Evolutionary conservation across 2,797 vertebrate genomes (phyloP).

Genomic region (Periophthalmus magnuspinnatus): DNA sequence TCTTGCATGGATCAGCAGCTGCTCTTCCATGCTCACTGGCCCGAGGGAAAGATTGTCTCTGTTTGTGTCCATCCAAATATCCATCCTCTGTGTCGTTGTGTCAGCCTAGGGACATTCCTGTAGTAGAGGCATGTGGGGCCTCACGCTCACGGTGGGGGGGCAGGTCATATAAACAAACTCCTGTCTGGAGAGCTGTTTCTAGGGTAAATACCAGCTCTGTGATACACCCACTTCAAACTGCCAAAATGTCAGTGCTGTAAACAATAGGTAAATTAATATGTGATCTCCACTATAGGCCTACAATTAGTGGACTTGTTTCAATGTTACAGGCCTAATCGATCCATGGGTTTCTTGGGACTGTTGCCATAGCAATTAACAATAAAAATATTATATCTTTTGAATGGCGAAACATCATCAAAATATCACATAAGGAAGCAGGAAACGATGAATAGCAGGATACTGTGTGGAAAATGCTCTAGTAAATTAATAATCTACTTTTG

Average conservation of each 20-base stretch:
- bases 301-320: no score
- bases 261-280: background rate
- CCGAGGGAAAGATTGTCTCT: constrained; percentile 8
- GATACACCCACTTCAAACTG: no score
- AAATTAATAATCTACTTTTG: no score
- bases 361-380: no score
- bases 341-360: no score
- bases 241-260: background rate
- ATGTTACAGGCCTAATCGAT: background rate
- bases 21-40: constrained; percentile 3
- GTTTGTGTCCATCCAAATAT: background rate
- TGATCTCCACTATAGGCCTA: background rate
- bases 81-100: constrained; percentile 24
- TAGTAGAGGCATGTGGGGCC: constrained; percentile 45
- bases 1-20: constrained; percentile 60
- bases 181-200: constrained; percentile 23
- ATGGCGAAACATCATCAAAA: no score
- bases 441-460: no score
- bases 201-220: background rate
- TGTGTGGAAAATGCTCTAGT: no score
- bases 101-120: constrained; percentile 51
- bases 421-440: no score
- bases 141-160: constrained; percentile 20
- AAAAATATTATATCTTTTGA: no score
- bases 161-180: constrained; percentile 31